These are phyloP conservation scores for Meteorus colon DNA, from an alignment of 2,888 invertebrate species.

Conservation along the genomic window DNA sequence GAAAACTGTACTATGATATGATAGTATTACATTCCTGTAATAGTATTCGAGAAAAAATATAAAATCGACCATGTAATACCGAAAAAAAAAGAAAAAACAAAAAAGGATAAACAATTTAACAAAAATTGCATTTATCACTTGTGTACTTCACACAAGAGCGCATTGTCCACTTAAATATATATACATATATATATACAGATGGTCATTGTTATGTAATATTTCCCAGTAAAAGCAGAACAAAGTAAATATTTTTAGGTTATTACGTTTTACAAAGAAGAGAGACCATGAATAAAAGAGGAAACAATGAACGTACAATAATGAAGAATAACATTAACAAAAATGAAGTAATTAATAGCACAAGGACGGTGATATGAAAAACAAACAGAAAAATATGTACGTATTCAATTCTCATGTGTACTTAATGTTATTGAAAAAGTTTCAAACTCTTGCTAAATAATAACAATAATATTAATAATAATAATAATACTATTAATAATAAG, in stretches of 20 bases:
- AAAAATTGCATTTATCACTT: slow-evolving; percentile 23
- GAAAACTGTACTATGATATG: slow-evolving; percentile 1
- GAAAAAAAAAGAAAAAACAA: not conserved
- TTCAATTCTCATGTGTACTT: not conserved
- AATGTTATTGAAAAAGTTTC: not conserved
- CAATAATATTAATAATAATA: too few species aligned
- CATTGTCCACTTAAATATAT: not conserved
- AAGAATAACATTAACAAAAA: not conserved
- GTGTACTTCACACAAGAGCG: slow-evolving; percentile 9
- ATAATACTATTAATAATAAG: not conserved
- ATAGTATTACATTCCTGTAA: slow-evolving; percentile 26
- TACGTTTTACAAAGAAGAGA: not conserved
- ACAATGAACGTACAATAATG: slow-evolving; percentile 9
- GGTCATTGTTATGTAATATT: not conserved
- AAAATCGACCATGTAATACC: not conserved
- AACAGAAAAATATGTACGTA: slow-evolving; percentile 2
- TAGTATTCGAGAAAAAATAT: slow-evolving; percentile 9
- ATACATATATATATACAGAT: not conserved
- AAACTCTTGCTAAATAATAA: slow-evolving; percentile 2
- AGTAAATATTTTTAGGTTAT: slow-evolving; percentile 12
- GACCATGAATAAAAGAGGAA: not conserved
- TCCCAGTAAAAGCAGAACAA: not conserved
- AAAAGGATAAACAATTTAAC: not conserved
- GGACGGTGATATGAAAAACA: slow-evolving; percentile 8
- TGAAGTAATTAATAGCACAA: slow-evolving; percentile 5